A percentile compares a stretch with the other conserved stretches of the same genome.
phyloP scores from a whole-genome alignment of 2,888 invertebrate genomes.

The Apodemia hepburni region DNA sequence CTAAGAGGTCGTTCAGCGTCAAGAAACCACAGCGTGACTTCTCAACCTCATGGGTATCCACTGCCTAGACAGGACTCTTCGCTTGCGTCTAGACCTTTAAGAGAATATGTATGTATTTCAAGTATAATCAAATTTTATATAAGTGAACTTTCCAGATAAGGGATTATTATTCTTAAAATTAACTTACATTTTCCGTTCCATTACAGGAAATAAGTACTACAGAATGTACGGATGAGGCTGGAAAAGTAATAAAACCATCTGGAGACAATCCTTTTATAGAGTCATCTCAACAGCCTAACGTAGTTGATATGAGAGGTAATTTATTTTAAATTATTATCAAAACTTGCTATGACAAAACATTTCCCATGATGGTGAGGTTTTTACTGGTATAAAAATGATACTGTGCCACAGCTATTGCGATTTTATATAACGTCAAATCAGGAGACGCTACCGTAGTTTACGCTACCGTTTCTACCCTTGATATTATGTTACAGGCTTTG shows the following conservation, averaged over 20 bases:
- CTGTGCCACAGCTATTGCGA: no score
- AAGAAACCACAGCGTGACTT: conserved; percentile 84
- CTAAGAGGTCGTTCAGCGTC: conserved; percentile 86
- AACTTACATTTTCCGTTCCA: not conserved
- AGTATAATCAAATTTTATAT: no score
- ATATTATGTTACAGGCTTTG: no score
- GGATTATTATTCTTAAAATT: not conserved
- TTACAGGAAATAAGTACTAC: conserved; percentile 87
- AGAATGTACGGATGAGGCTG: conserved; percentile 88
- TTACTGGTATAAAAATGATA: no score
- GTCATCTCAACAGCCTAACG: conserved; percentile 91
- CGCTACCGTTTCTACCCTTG: no score
- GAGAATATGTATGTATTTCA: conserved; percentile 83
- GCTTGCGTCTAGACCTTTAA: conserved; percentile 83
- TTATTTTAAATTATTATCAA: not conserved
- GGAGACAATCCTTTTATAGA: conserved; percentile 96
- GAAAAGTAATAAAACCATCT: conserved; percentile 88
- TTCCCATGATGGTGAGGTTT: no score
- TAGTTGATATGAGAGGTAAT: conserved; percentile 96
- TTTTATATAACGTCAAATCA: no score
- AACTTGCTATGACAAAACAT: no score
- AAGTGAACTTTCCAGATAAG: not conserved
- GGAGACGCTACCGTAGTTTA: no score
- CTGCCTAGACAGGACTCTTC: conserved; percentile 76
- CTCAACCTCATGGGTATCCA: conserved; percentile 75